phyloP scores from a whole-genome alignment of 53 echinoderm and acorn worm genomes.

The Luidia sarsii region DNA sequence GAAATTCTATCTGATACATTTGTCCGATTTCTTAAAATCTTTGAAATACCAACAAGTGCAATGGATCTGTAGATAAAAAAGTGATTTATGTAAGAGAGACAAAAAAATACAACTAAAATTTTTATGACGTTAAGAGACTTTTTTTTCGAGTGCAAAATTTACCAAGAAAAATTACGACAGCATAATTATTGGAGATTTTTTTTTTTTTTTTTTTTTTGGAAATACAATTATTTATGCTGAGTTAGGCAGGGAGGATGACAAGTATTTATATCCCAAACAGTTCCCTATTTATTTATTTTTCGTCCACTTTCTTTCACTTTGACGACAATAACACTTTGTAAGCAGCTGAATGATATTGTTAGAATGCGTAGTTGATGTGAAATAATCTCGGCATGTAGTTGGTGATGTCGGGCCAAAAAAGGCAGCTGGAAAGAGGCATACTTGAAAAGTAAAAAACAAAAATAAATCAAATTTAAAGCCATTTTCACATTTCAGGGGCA shows the following conservation, averaged over 20 bases:
- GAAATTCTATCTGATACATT: too few relatives aligned
- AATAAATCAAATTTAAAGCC: too few relatives aligned
- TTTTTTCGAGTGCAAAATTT: constrained; percentile 14
- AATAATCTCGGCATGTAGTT: constrained; percentile 32
- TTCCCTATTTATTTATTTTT: not conserved
- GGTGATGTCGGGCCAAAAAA: too few relatives aligned
- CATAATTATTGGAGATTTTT: not conserved
- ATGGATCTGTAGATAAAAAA: constrained; percentile 38
- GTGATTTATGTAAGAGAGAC: too few relatives aligned
- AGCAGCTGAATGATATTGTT: constrained; percentile 30
- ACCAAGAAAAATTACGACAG: not conserved
- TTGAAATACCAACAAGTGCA: constrained; percentile 47
- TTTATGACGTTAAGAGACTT: too few relatives aligned
- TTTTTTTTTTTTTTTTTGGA: not conserved
- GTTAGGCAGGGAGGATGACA: too few relatives aligned
- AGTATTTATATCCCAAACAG: not conserved
- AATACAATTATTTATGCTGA: not conserved
- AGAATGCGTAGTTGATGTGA: constrained; percentile 13
- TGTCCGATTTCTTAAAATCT: too few relatives aligned
- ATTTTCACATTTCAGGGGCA: not conserved
- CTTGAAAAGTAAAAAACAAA: too few relatives aligned
- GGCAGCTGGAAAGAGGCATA: too few relatives aligned
- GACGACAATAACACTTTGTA: not conserved
- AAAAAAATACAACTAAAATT: too few relatives aligned
- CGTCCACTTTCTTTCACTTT: not conserved